A percentile compares a stretch with the other conserved stretches of the same genome.
Conservation (phyloP, 2,888 invertebrate species). For the Torymus texanus region DNA sequence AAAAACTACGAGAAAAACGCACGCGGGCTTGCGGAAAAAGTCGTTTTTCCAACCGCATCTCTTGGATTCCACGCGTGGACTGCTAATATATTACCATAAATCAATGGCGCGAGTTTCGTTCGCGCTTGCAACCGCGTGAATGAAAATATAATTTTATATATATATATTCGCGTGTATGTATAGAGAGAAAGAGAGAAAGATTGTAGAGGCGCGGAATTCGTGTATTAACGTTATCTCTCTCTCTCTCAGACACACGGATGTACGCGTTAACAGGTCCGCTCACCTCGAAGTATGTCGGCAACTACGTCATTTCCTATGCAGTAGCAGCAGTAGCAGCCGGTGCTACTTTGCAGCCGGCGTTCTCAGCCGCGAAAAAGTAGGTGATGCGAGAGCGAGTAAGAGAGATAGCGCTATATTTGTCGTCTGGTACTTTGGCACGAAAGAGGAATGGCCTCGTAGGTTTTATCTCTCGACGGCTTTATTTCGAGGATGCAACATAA, state of each 20-base stretch:
- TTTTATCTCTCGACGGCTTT: too few species aligned
- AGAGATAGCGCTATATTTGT: neutral
- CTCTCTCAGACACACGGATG: neutral
- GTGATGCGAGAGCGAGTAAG: constrained; percentile 26
- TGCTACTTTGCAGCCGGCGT: neutral
- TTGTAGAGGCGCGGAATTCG: neutral
- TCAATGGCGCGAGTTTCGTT: too few species aligned
- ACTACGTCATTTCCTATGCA: constrained; percentile 55
- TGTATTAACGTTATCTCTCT: neutral
- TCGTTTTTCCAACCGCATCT: too few species aligned
- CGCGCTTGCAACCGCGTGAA: too few species aligned
- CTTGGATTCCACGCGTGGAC: too few species aligned
- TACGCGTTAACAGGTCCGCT: constrained; percentile 41
- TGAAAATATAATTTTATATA: neutral
- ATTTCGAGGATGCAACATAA: too few species aligned
- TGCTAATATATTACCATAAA: too few species aligned
- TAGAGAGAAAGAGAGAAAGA: neutral
- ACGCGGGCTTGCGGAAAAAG: too few species aligned
- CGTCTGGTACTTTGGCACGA: too few species aligned
- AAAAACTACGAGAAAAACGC: too few species aligned
- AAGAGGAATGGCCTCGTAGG: too few species aligned
- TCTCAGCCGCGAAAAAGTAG: constrained; percentile 36
- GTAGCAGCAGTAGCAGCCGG: neutral
- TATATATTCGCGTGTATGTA: neutral
- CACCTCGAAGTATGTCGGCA: constrained; percentile 50